A percentile compares a stretch with the other conserved stretches of the same genome.
Conservation (phyloP, 2,888 invertebrate genomes). For the Habrosyne pyritoides region DNA sequence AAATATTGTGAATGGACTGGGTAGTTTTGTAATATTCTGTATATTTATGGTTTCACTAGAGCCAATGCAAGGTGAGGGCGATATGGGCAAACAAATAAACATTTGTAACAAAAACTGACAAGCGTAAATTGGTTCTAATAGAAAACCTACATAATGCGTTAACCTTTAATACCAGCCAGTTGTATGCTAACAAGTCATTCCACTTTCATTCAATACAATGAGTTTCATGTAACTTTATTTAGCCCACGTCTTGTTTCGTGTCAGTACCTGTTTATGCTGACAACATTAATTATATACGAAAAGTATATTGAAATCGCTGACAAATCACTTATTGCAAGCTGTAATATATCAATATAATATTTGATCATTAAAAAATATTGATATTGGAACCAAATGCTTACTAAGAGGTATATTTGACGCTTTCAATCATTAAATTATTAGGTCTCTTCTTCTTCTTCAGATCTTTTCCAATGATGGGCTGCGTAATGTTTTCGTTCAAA, state of each 20-base stretch:
- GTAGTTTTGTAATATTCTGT: background rate
- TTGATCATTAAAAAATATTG: too few relatives aligned
- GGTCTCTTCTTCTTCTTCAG: too few relatives aligned
- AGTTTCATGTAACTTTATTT: background rate
- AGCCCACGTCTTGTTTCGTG: background rate
- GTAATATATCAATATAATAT: too few relatives aligned
- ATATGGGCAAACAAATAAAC: background rate
- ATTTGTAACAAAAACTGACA: background rate
- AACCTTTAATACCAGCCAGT: background rate
- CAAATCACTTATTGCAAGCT: background rate
- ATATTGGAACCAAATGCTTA: too few relatives aligned
- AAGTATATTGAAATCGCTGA: background rate
- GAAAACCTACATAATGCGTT: background rate
- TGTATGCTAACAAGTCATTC: conserved; percentile 3
- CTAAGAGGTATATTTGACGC: too few relatives aligned
- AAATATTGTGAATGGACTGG: too few relatives aligned
- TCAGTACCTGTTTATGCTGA: background rate
- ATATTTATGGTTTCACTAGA: background rate
- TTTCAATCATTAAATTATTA: too few relatives aligned
- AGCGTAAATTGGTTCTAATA: background rate
- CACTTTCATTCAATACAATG: conserved; percentile 1
- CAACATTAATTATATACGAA: background rate
- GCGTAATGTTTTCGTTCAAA: too few relatives aligned
- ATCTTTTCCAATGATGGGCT: too few relatives aligned
- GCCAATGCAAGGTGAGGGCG: background rate